phyloP scores from a whole-genome alignment of 2,888 invertebrate species.

The Anorthoa munda region DNA sequence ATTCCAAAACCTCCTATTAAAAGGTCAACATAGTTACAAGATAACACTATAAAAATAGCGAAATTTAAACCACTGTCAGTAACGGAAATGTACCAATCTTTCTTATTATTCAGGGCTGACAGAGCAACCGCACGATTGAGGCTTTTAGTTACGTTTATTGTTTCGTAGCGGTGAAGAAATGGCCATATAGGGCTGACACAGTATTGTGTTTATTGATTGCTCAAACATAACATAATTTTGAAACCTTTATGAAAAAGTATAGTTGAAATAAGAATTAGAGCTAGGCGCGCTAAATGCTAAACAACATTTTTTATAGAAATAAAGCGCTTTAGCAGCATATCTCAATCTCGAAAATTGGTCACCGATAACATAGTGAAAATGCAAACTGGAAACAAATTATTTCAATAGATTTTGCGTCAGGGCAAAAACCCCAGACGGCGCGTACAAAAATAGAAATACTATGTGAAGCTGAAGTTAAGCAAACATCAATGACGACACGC shows the following conservation, averaged over 20 bases:
- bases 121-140: neutral
- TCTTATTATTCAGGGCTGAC: neutral
- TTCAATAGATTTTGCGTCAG: neutral
- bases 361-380: neutral
- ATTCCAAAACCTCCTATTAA: constrained; percentile 21
- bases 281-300: neutral
- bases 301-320: neutral
- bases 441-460: constrained; percentile 17
- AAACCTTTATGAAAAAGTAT: neutral
- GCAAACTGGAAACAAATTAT: too few species aligned
- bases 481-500: constrained; percentile 40
- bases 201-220: neutral
- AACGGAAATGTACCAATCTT: constrained; percentile 40
- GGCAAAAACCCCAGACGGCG: neutral
- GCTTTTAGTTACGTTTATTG: neutral
- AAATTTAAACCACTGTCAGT: neutral
- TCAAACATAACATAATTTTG: neutral
- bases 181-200: too few species aligned
- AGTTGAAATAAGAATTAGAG: neutral
- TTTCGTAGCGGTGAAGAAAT: neutral
- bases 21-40: constrained; percentile 36
- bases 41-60: constrained; percentile 35
- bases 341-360: neutral
- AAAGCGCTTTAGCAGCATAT: neutral
- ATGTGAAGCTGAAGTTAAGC: neutral